Evolutionary conservation across 1,140 invertebrate genomes (phyloP), one percentile per base, ranked within the genome.

Genomic region (Ostrea edulis): DNA sequence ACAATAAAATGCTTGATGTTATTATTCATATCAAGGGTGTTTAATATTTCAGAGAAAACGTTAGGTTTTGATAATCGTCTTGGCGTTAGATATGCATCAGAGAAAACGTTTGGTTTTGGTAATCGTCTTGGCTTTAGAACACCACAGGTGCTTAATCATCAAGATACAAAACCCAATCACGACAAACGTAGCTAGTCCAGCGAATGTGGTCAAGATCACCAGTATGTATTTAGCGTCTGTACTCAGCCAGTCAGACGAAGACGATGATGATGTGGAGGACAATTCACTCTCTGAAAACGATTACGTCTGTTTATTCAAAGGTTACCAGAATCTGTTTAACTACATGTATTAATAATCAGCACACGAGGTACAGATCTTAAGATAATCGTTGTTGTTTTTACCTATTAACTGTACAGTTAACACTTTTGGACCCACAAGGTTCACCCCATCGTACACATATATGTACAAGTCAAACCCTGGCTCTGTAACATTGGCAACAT

Each of bases 341-440:
- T 44, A 44, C 35, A 44, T 44, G 35, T 5, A 44, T 44, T 44
- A 2, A 44, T 44, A 44, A 44, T 44, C 35, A 44, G 5, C 35
- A 44, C 1, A 44, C 5, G 35, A 44, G 35, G 35, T 44, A 44
- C 1, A 44, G 5, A 44, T 44, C 14, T 20, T 17, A 62, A 58
- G 9, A 9, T 58, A 11, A 58, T 20, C 55, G 0, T 20, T 2
- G 17, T 20, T 20, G 0, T 62, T 20, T 20, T n/a, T 86, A 86
- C 85, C 77, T 53, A 35, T 35, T 2, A 86, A 22, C n/a, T 71
- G 68, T 20, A 86, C 22, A 55, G 65, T 54, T 11, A 86, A 44
- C 8, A 77, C 77, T 53, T 86, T 77, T 2, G 85, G 85, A 14
- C 85, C 85, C 3, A 86, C 85, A 8, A 86, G 22, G 8, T 71